A percentile compares a stretch with the other conserved stretches of the same genome.
Evolutionary conservation across 2,888 invertebrate species (phyloP).

Genomic region (Plagodis pulveraria): DNA sequence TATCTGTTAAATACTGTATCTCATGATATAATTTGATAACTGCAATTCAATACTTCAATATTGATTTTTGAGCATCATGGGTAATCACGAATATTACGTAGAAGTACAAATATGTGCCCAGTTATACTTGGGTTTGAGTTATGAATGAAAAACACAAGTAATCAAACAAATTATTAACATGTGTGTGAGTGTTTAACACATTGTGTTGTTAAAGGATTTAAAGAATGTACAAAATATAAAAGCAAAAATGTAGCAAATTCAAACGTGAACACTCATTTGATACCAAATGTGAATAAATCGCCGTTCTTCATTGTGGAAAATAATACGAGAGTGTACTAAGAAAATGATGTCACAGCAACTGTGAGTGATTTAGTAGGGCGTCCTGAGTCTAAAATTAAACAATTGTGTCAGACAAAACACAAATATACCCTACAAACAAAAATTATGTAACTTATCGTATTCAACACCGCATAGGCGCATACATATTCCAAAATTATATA

Average conservation of each 20-base stretch:
- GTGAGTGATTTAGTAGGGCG: constrained; percentile 59
- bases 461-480: constrained; percentile 27
- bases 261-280: constrained; percentile 24
- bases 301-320: constrained; percentile 49
- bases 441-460: constrained; percentile 71
- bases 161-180: no score
- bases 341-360: constrained; percentile 51
- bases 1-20: no score
- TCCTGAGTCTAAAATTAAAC: constrained; percentile 76
- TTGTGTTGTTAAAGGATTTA: no score
- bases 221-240: no score
- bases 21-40: no score
- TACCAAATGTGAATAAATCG: constrained; percentile 59
- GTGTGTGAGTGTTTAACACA: no score
- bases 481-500: not conserved
- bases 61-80: no score
- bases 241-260: constrained; percentile 31
- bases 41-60: no score
- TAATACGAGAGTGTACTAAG: constrained; percentile 32
- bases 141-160: no score
- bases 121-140: no score
- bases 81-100: no score
- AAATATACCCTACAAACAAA: constrained; percentile 61
- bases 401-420: constrained; percentile 65
- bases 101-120: no score